phyloP scores from a whole-genome alignment of 2,113 vertebrate genomes.

The Cricetomys ansorgei region DNA sequence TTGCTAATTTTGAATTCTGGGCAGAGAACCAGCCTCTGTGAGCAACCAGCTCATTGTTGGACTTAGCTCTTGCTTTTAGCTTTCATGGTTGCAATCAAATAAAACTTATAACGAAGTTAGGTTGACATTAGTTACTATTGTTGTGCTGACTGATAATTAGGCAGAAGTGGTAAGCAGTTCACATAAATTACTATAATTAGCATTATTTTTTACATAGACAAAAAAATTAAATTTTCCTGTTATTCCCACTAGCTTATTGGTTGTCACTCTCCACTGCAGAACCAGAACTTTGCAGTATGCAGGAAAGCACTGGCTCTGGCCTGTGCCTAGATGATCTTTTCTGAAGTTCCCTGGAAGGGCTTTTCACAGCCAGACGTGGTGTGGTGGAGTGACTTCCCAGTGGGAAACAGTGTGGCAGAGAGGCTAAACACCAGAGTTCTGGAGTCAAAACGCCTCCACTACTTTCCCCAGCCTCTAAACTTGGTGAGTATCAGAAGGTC shows the following conservation, averaged over 20 bases:
- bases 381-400: background rate
- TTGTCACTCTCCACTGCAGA: conserved; percentile 11
- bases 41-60: conserved; percentile 56
- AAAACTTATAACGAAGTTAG: conserved; percentile 72
- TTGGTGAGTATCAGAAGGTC: background rate
- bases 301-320: background rate
- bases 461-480: background rate
- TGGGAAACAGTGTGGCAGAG: background rate
- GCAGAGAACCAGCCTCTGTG: conserved; percentile 40
- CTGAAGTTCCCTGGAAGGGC: background rate
- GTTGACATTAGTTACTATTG: conserved; percentile 73
- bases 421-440: background rate
- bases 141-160: conserved; percentile 73
- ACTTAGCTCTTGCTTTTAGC: conserved; percentile 58
- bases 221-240: conserved; percentile 44
- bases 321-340: background rate
- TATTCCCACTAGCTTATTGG: background rate
- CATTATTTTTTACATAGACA: conserved; percentile 67
- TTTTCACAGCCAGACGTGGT: background rate
- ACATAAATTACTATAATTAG: conserved; percentile 75
- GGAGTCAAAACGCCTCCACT: background rate
- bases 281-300: background rate
- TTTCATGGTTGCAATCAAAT: conserved; percentile 67
- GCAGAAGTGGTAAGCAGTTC: conserved; percentile 60
- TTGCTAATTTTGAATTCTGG: conserved; percentile 69